Percentiles rank a stretch among this genome's conserved stretches.
These are phyloP conservation scores for Silurus asotus DNA, from an alignment of 2,113 vertebrate genomes.

Conservation along the genomic window DNA sequence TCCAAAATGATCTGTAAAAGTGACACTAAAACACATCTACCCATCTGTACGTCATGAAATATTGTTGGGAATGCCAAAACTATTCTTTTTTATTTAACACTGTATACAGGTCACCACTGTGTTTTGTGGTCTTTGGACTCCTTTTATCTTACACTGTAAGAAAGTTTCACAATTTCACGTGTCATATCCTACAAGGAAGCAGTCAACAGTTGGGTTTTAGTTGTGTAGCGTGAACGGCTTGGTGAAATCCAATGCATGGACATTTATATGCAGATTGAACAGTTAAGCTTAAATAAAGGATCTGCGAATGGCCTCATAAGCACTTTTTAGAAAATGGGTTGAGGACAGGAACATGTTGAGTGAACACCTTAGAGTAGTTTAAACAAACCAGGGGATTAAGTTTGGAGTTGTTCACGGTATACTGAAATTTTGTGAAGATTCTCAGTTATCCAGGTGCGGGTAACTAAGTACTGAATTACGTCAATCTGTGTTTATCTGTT, in stretches of 20 bases:
- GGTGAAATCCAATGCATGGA: background rate
- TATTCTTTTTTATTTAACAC: background rate
- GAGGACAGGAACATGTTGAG: background rate
- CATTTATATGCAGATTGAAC: constrained; percentile 24
- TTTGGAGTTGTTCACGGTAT: background rate
- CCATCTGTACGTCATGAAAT: background rate
- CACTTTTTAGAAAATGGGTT: constrained; percentile 1
- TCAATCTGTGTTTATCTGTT: too few species aligned
- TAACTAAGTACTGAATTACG: too few species aligned
- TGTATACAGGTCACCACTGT: background rate
- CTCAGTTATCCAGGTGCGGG: too few species aligned
- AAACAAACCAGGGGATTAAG: background rate
- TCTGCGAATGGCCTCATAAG: background rate
- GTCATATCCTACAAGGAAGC: constrained; percentile 29
- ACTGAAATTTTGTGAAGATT: background rate
- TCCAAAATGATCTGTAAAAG: background rate
- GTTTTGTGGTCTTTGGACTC: constrained; percentile 39
- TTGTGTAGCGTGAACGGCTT: constrained; percentile 10
- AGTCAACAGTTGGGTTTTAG: constrained; percentile 7
- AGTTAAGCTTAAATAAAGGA: constrained; percentile 16
- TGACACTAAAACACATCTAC: background rate
- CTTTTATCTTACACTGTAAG: constrained; percentile 7
- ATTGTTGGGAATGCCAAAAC: background rate
- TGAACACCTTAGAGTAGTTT: background rate
- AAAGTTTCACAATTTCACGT: constrained; percentile 8